phyloP scores from a whole-genome alignment of 2,113 vertebrate species.

The Engraulis encrasicolus region DNA sequence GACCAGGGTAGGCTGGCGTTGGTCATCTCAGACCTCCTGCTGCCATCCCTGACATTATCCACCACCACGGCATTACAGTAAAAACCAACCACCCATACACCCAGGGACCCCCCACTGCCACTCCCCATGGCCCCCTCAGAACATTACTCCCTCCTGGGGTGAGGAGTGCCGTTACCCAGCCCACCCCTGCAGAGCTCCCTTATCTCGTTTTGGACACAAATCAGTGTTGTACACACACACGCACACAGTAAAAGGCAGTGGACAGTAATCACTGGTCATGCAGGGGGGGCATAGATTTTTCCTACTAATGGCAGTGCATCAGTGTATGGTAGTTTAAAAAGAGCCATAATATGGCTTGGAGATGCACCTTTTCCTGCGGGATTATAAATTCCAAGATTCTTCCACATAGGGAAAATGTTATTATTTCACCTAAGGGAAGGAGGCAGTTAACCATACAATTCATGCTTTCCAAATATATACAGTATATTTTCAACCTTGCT shows the following conservation, averaged over 20 bases:
- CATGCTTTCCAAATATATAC: too few relatives aligned
- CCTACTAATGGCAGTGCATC: not conserved
- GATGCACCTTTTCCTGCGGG: not conserved
- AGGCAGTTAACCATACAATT: not conserved
- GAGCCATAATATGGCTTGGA: not conserved
- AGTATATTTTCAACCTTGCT: too few relatives aligned
- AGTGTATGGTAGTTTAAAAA: too few relatives aligned
- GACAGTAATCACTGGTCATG: not conserved
- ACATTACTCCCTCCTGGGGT: conserved; percentile 14
- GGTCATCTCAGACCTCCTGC: not conserved
- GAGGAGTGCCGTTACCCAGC: not conserved
- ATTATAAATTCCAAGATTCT: not conserved
- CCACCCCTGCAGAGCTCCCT: conserved; percentile 23
- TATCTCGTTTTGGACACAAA: conserved; percentile 41
- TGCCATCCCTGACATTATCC: conserved; percentile 1
- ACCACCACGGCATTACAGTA: too few relatives aligned
- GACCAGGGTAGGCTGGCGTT: not conserved
- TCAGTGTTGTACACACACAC: not conserved
- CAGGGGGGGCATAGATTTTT: not conserved
- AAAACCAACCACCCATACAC: conserved; percentile 5
- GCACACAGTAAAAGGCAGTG: not conserved
- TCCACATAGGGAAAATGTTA: not conserved
- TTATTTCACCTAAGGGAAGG: not conserved
- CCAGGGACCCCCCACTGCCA: not conserved
- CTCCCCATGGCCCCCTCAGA: conserved; percentile 33